Conservation (phyloP, 1,140 invertebrate genomes). For the Caenorhabditis elegans region WBcel235 BX284606.5:10969501-10970000, state of each 20-base stretch:
- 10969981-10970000: too few relatives aligned
- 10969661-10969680: background rate
- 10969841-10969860: constrained; percentile 21
- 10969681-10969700: background rate
- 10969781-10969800: background rate
- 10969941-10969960: too few relatives aligned
- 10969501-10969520: constrained; percentile 88
- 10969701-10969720: background rate
- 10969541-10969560: constrained; percentile 84
- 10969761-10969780: background rate
- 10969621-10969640: background rate
- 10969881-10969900: too few relatives aligned
- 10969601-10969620: background rate
- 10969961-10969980: too few relatives aligned
- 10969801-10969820: background rate
- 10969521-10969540: constrained; percentile 86
- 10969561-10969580: constrained; percentile 69
- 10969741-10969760: background rate
- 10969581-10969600: background rate
- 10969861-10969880: too few relatives aligned
- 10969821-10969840: background rate
- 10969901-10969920: too few relatives aligned
- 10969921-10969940: too few relatives aligned
- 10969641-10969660: background rate
- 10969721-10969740: background rate